Evolutionary conservation across 1,140 invertebrate genomes (phyloP).

Genomic region (Orchesella cincta): DNA sequence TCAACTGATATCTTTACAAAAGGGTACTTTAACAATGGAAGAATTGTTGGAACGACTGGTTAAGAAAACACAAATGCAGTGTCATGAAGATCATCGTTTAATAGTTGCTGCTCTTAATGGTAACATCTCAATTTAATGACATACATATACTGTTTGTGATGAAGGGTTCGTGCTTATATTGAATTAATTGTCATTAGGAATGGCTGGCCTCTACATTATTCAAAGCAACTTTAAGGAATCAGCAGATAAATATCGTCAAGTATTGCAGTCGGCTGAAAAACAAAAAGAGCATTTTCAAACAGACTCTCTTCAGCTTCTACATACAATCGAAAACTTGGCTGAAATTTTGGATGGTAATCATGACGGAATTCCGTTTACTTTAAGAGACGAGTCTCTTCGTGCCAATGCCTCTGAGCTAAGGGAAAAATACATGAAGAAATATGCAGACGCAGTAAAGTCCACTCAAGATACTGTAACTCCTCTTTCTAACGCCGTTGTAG

Average conservation of each 20-base stretch:
- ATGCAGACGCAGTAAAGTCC: slow-evolving; percentile 51
- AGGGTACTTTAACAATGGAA: slow-evolving; percentile 67
- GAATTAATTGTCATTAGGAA: slow-evolving; percentile 52
- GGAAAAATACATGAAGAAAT: slow-evolving; percentile 65
- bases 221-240: slow-evolving; percentile 61
- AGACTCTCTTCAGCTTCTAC: slow-evolving; percentile 66
- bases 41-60: slow-evolving; percentile 68
- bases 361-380: slow-evolving; percentile 58
- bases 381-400: slow-evolving; percentile 60
- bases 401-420: slow-evolving; percentile 62
- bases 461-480: slow-evolving; percentile 42
- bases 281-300: slow-evolving; percentile 61
- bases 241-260: slow-evolving; percentile 64
- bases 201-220: slow-evolving; percentile 68
- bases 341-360: slow-evolving; percentile 58
- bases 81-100: slow-evolving; percentile 67
- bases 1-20: slow-evolving; percentile 63
- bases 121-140: slow-evolving; percentile 28
- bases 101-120: slow-evolving; percentile 69
- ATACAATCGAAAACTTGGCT: slow-evolving; percentile 69
- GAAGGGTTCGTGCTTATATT: background rate
- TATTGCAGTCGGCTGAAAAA: slow-evolving; percentile 62
- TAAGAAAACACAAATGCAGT: slow-evolving; percentile 65
- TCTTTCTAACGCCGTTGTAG: slow-evolving; percentile 52
- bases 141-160: slow-evolving; percentile 1